Evolutionary conservation across 2,113 vertebrate species (phyloP).

Genomic region (Shinisaurus crocodilurus): DNA sequence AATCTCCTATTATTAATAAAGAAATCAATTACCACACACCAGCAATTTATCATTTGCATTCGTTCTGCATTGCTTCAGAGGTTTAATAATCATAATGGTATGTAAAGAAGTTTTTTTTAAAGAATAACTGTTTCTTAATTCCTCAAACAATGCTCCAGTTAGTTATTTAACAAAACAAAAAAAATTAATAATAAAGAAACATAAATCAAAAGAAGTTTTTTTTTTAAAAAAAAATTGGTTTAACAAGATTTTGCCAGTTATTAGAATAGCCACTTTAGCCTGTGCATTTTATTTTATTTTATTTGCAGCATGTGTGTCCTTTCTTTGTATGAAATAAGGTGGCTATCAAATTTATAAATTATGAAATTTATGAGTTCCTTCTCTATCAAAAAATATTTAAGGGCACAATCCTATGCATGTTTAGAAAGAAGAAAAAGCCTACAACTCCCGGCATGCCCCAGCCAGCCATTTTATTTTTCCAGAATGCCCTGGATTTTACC

Average conservation of each 20-base stretch:
- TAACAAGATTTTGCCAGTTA: constrained; percentile 37
- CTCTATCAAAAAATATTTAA: neutral
- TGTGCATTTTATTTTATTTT: constrained; percentile 16
- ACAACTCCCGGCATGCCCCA: too few relatives aligned
- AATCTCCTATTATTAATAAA: constrained; percentile 68
- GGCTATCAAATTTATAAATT: neutral
- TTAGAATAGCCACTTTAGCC: constrained; percentile 20
- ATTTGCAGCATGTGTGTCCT: neutral
- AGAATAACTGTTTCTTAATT: constrained; percentile 51
- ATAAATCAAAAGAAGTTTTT: constrained; percentile 39
- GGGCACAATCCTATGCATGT: too few relatives aligned
- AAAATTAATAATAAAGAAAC: constrained; percentile 7
- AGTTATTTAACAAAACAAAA: constrained; percentile 52
- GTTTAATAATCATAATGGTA: constrained; percentile 55
- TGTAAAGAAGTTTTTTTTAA: constrained; percentile 54
- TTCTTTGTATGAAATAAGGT: neutral
- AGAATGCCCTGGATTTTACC: neutral
- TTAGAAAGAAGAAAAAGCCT: too few relatives aligned
- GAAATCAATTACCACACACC: constrained; percentile 69
- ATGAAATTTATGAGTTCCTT: neutral
- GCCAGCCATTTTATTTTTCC: neutral
- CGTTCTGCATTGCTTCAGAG: constrained; percentile 58
- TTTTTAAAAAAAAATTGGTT: constrained; percentile 14
- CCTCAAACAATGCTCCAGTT: constrained; percentile 58
- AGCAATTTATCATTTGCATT: constrained; percentile 68